Base-by-base conservation (phyloP, 2,888 invertebrate genomes). In the Rotaria sp. region DNA sequence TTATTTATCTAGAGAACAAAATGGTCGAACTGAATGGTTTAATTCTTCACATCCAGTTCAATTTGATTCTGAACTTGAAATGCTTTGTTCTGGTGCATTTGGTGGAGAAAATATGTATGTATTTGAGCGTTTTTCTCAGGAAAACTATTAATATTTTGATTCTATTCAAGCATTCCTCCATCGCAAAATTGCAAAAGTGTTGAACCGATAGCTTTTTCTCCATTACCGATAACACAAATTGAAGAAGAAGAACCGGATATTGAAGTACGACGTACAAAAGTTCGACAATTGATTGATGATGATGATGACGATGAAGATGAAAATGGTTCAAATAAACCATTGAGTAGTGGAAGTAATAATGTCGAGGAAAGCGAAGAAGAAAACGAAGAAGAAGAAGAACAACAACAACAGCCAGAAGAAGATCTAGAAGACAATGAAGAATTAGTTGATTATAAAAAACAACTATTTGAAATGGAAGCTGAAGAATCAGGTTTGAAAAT, bases 401-500 rank as follows among this genome's bases (percentile, higher is more conserved):
- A n/a, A n/a, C n/a, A n/a, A n/a, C n/a, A n/a, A n/a, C n/a, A n/a
- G n/a, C n/a, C n/a, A n/a, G n/a, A 74, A 38, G 35, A 74, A 74
- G 45, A 45, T 1, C 1, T 18, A 4, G 45, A 45, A n/a, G 45
- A 80, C 13, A 80, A 80, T 80, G 80, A 80, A 80, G 80, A 80
- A 45, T 80, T 80, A 26, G n/a, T 80, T 41, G 80, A 80, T n/a
- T 80, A n/a, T 45, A 41, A 45, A 45, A 41, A 80, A 45, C 41
- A 45, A 45, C n/a, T 80, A 45, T 80, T 80, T 45, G 80, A 80
- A 35, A 45, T 80, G 80, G 80, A 80, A 80, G 80, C 80, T 45
- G 80, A 80, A 80, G 80, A 80, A 45, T 80, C 80, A 80, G 67
- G 67, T 67, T 55, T 55, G 55, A 55, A 35, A 67, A 2, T 26